These are phyloP conservation scores for Anolis sagrei DNA, from an alignment of 2,113 vertebrate species.

Conservation along the genomic window DNA sequence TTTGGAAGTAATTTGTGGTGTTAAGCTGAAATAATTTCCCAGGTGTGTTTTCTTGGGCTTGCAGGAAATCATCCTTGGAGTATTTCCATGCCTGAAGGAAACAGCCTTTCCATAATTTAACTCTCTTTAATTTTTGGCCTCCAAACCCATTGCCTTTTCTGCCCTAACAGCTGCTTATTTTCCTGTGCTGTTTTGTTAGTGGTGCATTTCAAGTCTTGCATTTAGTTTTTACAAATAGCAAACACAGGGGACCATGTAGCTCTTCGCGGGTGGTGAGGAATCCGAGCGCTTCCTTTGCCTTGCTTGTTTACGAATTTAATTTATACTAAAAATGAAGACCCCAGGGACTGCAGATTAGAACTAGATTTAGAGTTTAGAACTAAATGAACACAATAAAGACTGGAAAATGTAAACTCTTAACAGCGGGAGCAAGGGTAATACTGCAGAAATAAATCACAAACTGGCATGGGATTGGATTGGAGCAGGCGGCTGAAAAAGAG, in stretches of 20 bases:
- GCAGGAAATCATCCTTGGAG: slow-evolving; percentile 7
- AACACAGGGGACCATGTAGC: accelerated
- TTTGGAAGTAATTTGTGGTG: not conserved
- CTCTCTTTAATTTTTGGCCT: not conserved
- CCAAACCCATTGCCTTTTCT: not conserved
- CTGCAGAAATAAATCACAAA: not conserved
- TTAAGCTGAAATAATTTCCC: not conserved
- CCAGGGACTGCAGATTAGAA: slow-evolving; percentile 37
- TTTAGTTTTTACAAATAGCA: slow-evolving; percentile 24
- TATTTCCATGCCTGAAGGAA: not conserved
- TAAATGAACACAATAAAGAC: slow-evolving; percentile 45
- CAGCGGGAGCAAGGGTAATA: not conserved
- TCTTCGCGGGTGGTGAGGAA: slow-evolving; percentile 21
- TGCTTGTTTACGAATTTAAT: slow-evolving; percentile 68
- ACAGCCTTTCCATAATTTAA: not conserved
- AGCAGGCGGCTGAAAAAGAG: not conserved
- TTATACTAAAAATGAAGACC: slow-evolving; percentile 59
- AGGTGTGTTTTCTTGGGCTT: not conserved
- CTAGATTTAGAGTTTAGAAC: slow-evolving; percentile 55
- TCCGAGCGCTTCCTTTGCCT: slow-evolving; percentile 48
- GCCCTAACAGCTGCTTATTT: not conserved
- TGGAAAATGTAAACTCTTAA: slow-evolving; percentile 27
- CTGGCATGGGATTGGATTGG: not conserved
- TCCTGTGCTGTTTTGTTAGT: not conserved
- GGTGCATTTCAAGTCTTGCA: accelerated